These are phyloP conservation scores for Pithys albifrons DNA, from an alignment of 2,113 vertebrate genomes.

Conservation along the genomic window DNA sequence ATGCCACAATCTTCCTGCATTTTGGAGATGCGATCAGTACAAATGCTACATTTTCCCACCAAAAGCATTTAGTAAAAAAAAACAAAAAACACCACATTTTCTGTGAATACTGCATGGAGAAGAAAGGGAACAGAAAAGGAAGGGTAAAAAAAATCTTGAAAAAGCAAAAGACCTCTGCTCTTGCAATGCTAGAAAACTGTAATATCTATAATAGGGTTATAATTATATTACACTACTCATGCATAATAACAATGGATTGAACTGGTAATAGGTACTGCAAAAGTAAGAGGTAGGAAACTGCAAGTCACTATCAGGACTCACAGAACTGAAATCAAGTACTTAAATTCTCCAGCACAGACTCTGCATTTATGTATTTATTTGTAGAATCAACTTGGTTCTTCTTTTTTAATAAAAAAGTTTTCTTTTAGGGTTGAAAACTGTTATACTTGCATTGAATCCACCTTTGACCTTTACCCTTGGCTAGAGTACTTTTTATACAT, in stretches of 20 bases:
- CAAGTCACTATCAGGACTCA: not conserved
- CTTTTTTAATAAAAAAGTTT: not conserved
- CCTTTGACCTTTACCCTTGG: not conserved
- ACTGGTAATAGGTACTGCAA: not conserved
- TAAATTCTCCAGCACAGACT: not conserved
- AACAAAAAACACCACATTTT: not conserved
- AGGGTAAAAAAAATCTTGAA: not conserved
- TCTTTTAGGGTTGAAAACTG: not conserved
- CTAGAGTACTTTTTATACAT: not conserved
- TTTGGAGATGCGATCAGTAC: too few species aligned
- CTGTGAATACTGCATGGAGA: not conserved
- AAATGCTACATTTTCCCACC: not conserved
- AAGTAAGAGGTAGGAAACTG: not conserved
- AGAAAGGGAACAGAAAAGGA: not conserved
- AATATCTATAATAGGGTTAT: not conserved
- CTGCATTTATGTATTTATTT: not conserved
- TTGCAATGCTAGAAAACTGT: not conserved
- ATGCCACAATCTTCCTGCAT: not conserved
- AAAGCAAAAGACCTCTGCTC: not conserved
- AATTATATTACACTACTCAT: not conserved
- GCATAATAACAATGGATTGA: not conserved
- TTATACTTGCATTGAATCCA: not conserved
- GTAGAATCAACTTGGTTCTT: not conserved
- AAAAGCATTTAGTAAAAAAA: not conserved
- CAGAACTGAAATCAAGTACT: not conserved